Conservation (phyloP, 2,113 vertebrate species). For the Cavia aperea region DNA sequence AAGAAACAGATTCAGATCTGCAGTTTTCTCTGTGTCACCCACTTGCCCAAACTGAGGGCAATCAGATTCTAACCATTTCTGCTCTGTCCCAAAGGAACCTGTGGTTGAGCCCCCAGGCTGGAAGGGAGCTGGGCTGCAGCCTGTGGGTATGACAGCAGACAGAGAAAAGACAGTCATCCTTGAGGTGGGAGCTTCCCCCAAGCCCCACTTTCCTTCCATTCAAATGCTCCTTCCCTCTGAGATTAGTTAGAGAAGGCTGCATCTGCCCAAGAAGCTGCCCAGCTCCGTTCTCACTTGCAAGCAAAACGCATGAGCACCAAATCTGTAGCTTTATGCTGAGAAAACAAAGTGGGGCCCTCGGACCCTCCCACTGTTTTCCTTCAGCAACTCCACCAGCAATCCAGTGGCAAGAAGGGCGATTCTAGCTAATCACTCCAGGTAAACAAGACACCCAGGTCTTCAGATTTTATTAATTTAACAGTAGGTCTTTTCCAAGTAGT, state of each 20-base stretch:
- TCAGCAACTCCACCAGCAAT: neutral
- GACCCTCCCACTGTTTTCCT: neutral
- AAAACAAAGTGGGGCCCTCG: neutral
- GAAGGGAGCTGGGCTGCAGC: neutral
- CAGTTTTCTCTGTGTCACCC: neutral
- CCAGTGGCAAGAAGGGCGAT: neutral
- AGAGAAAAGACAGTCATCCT: neutral
- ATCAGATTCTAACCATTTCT: neutral
- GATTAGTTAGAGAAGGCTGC: neutral
- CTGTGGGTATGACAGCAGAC: neutral
- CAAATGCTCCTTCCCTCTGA: neutral
- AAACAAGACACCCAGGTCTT: neutral
- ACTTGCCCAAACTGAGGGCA: constrained; percentile 15
- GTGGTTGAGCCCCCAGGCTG: neutral
- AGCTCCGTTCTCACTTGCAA: neutral
- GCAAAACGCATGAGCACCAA: neutral
- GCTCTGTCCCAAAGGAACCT: neutral
- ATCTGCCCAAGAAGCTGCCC: neutral
- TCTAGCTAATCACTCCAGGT: neutral
- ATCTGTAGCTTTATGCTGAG: neutral
- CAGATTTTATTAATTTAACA: neutral
- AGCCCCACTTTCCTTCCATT: neutral
- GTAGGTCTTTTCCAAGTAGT: neutral
- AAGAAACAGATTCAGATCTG: constrained; percentile 24
- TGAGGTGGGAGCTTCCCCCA: neutral